A percentile compares a stretch with the other conserved stretches of the same genome.
Evolutionary conservation across 2,888 invertebrate species (phyloP).

Genomic region (Pteria penguin): DNA sequence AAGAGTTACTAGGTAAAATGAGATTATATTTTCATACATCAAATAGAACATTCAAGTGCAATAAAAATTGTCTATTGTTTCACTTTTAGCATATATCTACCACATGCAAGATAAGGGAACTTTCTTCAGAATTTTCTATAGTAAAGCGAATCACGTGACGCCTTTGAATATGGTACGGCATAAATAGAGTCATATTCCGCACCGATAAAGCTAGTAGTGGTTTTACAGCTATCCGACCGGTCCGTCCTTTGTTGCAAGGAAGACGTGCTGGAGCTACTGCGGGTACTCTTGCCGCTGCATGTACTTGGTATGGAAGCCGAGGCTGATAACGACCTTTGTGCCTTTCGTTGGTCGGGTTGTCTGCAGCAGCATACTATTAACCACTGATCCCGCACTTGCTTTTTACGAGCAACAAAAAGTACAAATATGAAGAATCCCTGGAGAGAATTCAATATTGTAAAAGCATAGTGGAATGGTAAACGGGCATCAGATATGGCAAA

Average conservation of each 20-base stretch:
- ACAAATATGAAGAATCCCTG: slow-evolving; percentile 74
- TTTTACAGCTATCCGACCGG: slow-evolving; percentile 59
- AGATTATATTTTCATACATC: too few relatives aligned
- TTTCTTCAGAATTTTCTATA: slow-evolving; percentile 27
- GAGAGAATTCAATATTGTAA: slow-evolving; percentile 71
- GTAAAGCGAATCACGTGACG: slow-evolving; percentile 20
- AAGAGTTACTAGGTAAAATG: too few relatives aligned
- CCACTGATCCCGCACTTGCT: slow-evolving; percentile 73
- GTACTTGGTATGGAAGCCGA: slow-evolving; percentile 62
- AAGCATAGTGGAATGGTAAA: slow-evolving; percentile 76
- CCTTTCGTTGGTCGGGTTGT: slow-evolving; percentile 49
- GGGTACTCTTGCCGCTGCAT: slow-evolving; percentile 46
- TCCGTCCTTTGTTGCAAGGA: slow-evolving; percentile 36
- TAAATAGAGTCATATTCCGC: slow-evolving; percentile 37
- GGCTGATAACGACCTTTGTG: slow-evolving; percentile 59
- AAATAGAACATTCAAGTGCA: too few relatives aligned
- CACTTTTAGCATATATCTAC: too few relatives aligned
- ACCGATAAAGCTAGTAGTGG: slow-evolving; percentile 46
- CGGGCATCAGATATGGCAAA: slow-evolving; percentile 73
- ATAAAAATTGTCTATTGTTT: too few relatives aligned
- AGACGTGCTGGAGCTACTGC: slow-evolving; percentile 20
- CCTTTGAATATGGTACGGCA: slow-evolving; percentile 13
- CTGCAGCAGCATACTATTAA: slow-evolving; percentile 62
- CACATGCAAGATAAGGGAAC: too few relatives aligned
- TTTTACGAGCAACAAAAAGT: slow-evolving; percentile 67